phyloP scores from a whole-genome alignment of 2,888 invertebrate species.

The Clepsis dumicolana region DNA sequence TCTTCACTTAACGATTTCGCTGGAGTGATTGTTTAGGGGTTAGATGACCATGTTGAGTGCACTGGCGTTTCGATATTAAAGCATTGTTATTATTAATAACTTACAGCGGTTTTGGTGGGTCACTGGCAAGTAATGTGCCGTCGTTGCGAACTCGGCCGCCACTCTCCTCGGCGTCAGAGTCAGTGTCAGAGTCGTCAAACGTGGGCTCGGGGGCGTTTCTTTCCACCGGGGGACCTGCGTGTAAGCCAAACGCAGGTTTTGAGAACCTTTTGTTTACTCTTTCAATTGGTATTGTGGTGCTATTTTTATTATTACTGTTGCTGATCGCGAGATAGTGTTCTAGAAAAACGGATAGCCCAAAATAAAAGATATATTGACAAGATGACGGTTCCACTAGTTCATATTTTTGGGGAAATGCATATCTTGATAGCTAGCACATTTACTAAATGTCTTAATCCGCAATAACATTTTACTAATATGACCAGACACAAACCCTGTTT shows the following conservation, averaged over 20 bases:
- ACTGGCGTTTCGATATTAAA: not conserved
- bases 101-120: slow-evolving; percentile 98
- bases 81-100: slow-evolving; percentile 64
- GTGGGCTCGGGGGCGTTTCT: slow-evolving; percentile 88
- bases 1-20: too few relatives aligned
- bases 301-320: not conserved
- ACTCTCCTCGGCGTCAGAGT: slow-evolving; percentile 93
- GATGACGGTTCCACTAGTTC: too few relatives aligned
- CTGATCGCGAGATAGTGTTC: too few relatives aligned
- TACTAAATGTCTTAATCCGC: too few relatives aligned
- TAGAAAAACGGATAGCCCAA: too few relatives aligned
- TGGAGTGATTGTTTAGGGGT: too few relatives aligned
- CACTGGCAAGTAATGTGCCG: slow-evolving; percentile 97
- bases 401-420: too few relatives aligned
- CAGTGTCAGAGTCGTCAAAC: slow-evolving; percentile 91
- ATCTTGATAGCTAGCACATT: too few relatives aligned
- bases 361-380: too few relatives aligned
- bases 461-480: too few relatives aligned
- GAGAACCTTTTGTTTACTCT: not conserved
- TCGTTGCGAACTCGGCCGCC: slow-evolving; percentile 94
- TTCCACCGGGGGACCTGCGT: slow-evolving; percentile 79
- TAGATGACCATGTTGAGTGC: not conserved
- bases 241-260: not conserved
- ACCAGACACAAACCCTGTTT: too few relatives aligned
- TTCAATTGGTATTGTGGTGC: not conserved